These are phyloP conservation scores for Stenichneumon culpator DNA, from an alignment of 2,888 invertebrate genomes.

Conservation along the genomic window DNA sequence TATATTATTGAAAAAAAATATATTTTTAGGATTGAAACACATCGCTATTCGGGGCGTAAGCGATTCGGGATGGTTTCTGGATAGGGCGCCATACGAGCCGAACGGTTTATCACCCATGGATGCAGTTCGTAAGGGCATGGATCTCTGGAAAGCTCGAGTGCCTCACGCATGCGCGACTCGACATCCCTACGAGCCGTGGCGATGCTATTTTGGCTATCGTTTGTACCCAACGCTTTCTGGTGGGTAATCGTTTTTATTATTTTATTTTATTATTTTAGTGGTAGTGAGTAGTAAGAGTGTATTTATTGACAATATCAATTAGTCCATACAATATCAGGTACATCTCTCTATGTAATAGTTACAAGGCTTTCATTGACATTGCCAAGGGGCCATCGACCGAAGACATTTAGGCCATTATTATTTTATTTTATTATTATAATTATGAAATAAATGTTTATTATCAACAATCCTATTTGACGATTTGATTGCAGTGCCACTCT, in stretches of 20 bases:
- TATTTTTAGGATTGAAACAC: constrained; percentile 82
- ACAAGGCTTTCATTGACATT: no score
- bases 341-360: no score
- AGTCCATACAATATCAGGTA: no score
- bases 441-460: no score
- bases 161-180: constrained; percentile 91
- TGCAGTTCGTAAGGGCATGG: constrained; percentile 91
- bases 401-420: no score
- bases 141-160: constrained; percentile 92
- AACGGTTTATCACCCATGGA: constrained; percentile 88
- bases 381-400: no score
- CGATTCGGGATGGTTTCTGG: constrained; percentile 98
- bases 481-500: constrained; percentile 90
- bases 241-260: constrained; percentile 82
- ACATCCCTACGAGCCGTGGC: constrained; percentile 92
- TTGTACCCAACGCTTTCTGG: constrained; percentile 94
- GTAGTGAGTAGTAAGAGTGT: no score
- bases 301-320: no score
- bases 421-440: neutral
- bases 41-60: constrained; percentile 93
- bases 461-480: neutral
- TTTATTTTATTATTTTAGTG: neutral
- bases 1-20: neutral
- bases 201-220: constrained; percentile 96
- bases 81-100: constrained; percentile 91